Conservation (phyloP, 2,888 invertebrate species). For the Plemyria rubiginata region DNA sequence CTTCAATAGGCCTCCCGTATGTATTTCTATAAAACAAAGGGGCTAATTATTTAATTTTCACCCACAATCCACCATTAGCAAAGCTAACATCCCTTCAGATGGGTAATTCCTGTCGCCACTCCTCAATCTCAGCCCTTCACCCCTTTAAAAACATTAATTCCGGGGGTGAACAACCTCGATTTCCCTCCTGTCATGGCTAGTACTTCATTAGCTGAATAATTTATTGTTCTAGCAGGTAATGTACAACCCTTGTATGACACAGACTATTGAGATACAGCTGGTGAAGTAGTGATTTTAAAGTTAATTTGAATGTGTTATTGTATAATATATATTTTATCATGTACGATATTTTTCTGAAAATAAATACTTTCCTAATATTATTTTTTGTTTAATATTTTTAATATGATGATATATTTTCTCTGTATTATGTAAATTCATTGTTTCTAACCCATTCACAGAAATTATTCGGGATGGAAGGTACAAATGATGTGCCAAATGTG, state of each 20-base stretch:
- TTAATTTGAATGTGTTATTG: too few relatives aligned
- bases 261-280: conserved; percentile 6
- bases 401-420: too few relatives aligned
- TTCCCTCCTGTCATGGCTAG: conserved; percentile 64
- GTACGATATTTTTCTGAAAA: too few relatives aligned
- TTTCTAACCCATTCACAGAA: too few relatives aligned
- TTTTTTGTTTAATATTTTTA: too few relatives aligned
- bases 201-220: conserved; percentile 68
- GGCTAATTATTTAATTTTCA: neutral
- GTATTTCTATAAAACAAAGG: neutral
- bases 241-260: conserved; percentile 43
- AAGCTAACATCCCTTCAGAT: conserved; percentile 1
- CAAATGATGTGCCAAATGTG: too few relatives aligned
- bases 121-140: conserved; percentile 27
- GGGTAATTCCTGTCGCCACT: conserved; percentile 5
- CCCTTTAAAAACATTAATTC: conserved; percentile 57
- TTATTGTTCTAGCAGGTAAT: conserved; percentile 62
- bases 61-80: neutral
- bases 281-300: too few relatives aligned
- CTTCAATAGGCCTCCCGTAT: too few relatives aligned
- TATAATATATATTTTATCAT: too few relatives aligned
- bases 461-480: too few relatives aligned
- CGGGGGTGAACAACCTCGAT: conserved; percentile 59
- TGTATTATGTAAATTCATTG: too few relatives aligned
- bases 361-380: too few relatives aligned